Evolutionary conservation across 2,888 invertebrate species (phyloP).

Genomic region (Plemyria rubiginata): DNA sequence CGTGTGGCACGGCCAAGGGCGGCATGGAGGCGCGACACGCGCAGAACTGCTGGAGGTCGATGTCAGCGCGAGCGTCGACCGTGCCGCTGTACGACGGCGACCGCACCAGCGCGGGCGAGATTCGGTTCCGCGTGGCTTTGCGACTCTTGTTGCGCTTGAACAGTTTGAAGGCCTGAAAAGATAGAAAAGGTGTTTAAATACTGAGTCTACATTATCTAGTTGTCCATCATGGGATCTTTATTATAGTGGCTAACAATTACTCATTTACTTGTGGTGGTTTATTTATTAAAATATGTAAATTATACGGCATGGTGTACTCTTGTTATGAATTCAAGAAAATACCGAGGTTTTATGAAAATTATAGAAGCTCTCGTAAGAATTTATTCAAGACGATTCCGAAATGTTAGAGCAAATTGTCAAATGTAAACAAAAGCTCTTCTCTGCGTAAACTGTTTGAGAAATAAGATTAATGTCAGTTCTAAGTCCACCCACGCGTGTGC

Average conservation of each 20-base stretch:
- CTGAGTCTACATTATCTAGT: too few species aligned
- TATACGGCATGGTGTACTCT: too few species aligned
- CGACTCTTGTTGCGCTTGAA: conserved; percentile 72
- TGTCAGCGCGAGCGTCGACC: conserved; percentile 74
- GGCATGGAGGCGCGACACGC: conserved; percentile 70
- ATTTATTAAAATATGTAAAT: too few species aligned
- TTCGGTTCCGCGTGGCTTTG: conserved; percentile 67
- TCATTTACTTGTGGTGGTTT: too few species aligned
- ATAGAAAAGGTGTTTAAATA: conserved; percentile 33
- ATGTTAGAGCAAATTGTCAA: neutral
- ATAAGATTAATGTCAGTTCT: conserved; percentile 4
- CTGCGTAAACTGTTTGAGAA: neutral
- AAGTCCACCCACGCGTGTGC: conserved; percentile 5
- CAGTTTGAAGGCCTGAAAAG: conserved; percentile 76
- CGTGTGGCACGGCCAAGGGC: conserved; percentile 60
- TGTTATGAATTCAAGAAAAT: too few species aligned
- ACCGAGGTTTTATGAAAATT: too few species aligned
- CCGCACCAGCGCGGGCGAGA: conserved; percentile 69
- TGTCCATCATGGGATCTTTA: too few species aligned
- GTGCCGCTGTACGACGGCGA: conserved; percentile 76
- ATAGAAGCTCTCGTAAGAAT: neutral
- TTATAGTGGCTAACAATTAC: too few species aligned
- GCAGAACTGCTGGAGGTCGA: conserved; percentile 72
- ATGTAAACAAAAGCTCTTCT: neutral
- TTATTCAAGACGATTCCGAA: neutral